Base-by-base conservation (phyloP, 2,888 invertebrate species). In the Harpagoxenus sublaevis region DNA sequence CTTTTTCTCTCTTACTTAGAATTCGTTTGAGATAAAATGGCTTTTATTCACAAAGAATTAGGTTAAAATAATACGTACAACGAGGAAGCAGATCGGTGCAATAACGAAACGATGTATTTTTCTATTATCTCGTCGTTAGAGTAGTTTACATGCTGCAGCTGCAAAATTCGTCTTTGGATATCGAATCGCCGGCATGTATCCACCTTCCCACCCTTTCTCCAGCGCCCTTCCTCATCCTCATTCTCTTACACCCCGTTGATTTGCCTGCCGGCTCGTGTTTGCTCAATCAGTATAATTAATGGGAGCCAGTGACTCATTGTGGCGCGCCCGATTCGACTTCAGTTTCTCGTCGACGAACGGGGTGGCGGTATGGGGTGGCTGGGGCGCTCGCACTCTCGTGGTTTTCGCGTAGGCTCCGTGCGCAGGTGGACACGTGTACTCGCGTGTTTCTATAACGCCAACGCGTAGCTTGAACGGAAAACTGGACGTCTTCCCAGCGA, bases 201-300 rank as follows among this genome's bases (percentile, higher is more conserved):
- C 77, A 51, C 48, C 45, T 48, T 66, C 55, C 39, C 60, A 18
- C 35, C 35, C 71, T 65, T 45, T 15, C 63, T 15, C 45, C 74
- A 48, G n/a, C 15, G n/a, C 15, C 53, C 35, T 63, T 39, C 53
- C 75, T 71, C 65, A 5, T 23, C 57, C 68, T 48, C 51, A 48
- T 55, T 62, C 42, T 28, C 81, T 70, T 53, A 63, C 65, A 62
- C n/a, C 81, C 71, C 71, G 60, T 71, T 65, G 81, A 81, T 77
- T 82, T 84, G 86, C 82, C 75, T 66, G 73, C 78, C 71, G 71
- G 86, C 71, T 75, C 57, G 83, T 84, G 77, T 84, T 87, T 87
- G 86, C 86, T 87, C 87, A 84, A 87, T 87, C 87, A 84, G 86
- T 87, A 86, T 87, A 86, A 87, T 87, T 87, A 87, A 87, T 87